These are phyloP conservation scores for Microcaecilia unicolor DNA, from an alignment of 2,797 vertebrate species.

Conservation along the genomic window DNA sequence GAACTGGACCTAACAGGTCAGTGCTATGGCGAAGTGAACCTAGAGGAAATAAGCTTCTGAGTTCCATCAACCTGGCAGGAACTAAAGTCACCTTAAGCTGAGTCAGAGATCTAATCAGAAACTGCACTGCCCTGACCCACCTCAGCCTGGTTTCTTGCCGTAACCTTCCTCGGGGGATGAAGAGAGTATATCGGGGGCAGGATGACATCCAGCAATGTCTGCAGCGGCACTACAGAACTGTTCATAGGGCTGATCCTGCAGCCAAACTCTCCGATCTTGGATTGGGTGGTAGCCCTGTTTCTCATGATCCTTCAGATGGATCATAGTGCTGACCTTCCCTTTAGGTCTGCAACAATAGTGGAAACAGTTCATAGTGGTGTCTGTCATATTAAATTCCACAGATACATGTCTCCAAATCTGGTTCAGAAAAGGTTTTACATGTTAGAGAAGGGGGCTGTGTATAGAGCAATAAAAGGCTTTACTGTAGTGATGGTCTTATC, in stretches of 20 bases:
- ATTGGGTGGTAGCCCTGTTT: neutral
- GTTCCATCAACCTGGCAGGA: slow-evolving; percentile 69
- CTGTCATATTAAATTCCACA: too few relatives aligned
- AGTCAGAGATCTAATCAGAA: slow-evolving; percentile 59
- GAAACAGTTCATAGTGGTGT: too few relatives aligned
- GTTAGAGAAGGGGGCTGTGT: too few relatives aligned
- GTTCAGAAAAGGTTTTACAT: too few relatives aligned
- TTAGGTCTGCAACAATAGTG: too few relatives aligned
- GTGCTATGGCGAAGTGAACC: slow-evolving; percentile 63
- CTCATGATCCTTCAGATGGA: too few relatives aligned
- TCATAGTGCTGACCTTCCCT: neutral
- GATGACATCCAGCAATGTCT: slow-evolving; percentile 65
- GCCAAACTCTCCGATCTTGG: too few relatives aligned
- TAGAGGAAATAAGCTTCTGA: slow-evolving; percentile 43
- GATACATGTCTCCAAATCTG: too few relatives aligned
- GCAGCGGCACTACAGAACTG: slow-evolving; percentile 10
- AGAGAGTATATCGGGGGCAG: slow-evolving; percentile 58
- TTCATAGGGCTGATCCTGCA: neutral
- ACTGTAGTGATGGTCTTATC: too few relatives aligned
- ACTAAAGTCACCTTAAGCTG: slow-evolving; percentile 61
- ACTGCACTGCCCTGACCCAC: slow-evolving; percentile 53
- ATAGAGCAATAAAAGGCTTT: too few relatives aligned
- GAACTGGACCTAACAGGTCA: slow-evolving; percentile 76
- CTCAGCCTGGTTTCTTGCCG: slow-evolving; percentile 81
- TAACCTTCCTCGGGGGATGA: slow-evolving; percentile 71